Base-by-base conservation (phyloP, 2,113 vertebrate genomes). In the Cynopterus brachyotis region DNA sequence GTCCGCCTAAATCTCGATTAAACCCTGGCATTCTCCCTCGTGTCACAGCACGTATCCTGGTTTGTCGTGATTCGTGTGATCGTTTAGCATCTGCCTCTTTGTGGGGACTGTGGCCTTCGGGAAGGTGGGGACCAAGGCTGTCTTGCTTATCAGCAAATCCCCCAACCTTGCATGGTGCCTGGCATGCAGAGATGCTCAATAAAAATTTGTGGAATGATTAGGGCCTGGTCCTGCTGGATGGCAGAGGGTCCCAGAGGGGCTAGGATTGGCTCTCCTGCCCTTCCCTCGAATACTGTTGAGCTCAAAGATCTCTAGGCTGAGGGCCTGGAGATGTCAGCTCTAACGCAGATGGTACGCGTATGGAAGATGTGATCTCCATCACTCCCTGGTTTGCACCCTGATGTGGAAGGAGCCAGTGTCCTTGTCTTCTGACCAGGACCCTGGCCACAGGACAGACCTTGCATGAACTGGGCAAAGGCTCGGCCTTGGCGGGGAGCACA, bases 1-100 rank as follows among this genome's bases (percentile, higher is more conserved):
- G 32, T 30, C n/a, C 1, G 2, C 12, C 55, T 26, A 0, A 3
- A 0, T n/a, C 40, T 55, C n/a, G 2, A 1, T 1, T 0, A 3
- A 24, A 81, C 28, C 62, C 11, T 20, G 55, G 2, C 5, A 0
- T 53, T 5, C 28, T 76, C 11, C 13, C 26, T 40, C 2, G 5
- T 20, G 32, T 26, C 30, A 0, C 0, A 1, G n/a, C 15, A 11
- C 32, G 0, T 2, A 3, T 11, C 55, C 69, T 64, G 81, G 73
- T 70, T 37, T 13, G 35, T 5, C 0, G 5, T 26, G 24, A 1
- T 35, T 26, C 26, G 7, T 1, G 26, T 47, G 3, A n/a, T 15
- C 5, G 22, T 8, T 40, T 16, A 16, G n/a, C 2, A 1, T 16
- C 40, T 40, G 60, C 62, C 78, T 78, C 28, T 42, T n/a, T 26